phyloP scores from a whole-genome alignment of 2,888 invertebrate species.

The Eupithecia pulchellata region DNA sequence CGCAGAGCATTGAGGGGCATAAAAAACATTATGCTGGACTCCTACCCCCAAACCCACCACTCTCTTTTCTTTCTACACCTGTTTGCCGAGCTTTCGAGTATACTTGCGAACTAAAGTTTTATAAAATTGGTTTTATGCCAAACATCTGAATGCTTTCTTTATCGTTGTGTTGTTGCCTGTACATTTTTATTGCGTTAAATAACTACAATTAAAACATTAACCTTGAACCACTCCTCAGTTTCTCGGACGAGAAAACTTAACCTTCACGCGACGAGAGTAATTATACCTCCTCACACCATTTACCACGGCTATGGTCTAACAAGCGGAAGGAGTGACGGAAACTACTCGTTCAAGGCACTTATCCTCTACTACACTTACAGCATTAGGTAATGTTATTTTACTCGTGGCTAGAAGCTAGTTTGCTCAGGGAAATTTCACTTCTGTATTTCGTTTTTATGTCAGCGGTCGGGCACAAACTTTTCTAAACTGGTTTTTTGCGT shows the following conservation, averaged over 20 bases:
- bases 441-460: neutral
- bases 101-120: no score
- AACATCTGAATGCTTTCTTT: no score
- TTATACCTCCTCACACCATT: conserved; percentile 53
- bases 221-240: conserved; percentile 11
- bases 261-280: conserved; percentile 64
- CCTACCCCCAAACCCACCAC: no score
- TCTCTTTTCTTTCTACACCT: no score
- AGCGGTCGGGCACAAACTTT: neutral
- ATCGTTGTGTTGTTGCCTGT: neutral
- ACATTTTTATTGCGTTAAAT: neutral
- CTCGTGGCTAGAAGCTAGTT: conserved; percentile 7
- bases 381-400: conserved; percentile 2
- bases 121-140: no score
- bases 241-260: conserved; percentile 43
- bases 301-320: conserved; percentile 53
- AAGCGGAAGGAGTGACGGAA: conserved; percentile 74
- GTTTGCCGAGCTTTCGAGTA: no score
- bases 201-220: conserved; percentile 8
- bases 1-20: no score
- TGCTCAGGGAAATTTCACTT: neutral
- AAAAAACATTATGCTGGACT: no score
- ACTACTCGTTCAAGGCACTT: conserved; percentile 66
- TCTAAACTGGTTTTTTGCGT: neutral
- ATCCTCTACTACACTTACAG: conserved; percentile 16